Percentiles rank a stretch among this genome's conserved stretches.
phyloP scores from a whole-genome alignment of 1,140 invertebrate species.

The Lepidostoma basale region DNA sequence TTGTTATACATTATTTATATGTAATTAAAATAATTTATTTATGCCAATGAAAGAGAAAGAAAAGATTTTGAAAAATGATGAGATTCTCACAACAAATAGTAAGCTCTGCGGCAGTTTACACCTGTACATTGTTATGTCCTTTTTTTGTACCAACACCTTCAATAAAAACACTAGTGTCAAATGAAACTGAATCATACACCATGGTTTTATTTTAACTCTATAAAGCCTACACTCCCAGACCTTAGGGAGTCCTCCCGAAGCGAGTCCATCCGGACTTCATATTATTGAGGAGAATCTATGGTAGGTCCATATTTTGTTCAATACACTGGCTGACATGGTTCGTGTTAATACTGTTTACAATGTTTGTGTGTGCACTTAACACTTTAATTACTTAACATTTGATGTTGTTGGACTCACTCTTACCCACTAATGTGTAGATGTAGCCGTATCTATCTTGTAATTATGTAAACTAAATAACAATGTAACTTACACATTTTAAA shows the following conservation, averaged over 20 bases:
- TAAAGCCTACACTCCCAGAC: neutral
- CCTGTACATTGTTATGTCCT: conserved; percentile 38
- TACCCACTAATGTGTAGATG: conserved; percentile 23
- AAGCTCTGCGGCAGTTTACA: conserved; percentile 48
- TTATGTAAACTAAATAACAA: neutral
- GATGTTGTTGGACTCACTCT: neutral
- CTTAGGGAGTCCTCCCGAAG: neutral
- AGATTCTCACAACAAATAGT: conserved; percentile 64
- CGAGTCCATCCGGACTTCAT: neutral
- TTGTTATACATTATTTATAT: conserved; percentile 43
- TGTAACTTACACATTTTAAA: neutral
- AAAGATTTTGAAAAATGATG: conserved; percentile 47
- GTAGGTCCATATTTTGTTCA: conserved; percentile 1
- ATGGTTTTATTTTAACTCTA: conserved; percentile 33
- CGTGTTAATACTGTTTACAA: neutral
- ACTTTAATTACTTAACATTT: neutral
- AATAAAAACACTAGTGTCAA: conserved; percentile 44
- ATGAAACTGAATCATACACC: conserved; percentile 43
- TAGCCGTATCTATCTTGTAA: neutral
- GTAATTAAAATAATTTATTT: conserved; percentile 40
- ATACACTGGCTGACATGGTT: neutral
- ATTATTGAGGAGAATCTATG: conserved; percentile 9
- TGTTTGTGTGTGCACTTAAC: conserved; percentile 1
- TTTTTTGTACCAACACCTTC: conserved; percentile 39
- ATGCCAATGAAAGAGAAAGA: conserved; percentile 48